Evolutionary conservation across 1,140 invertebrate genomes (phyloP).

Genomic region (Leptestheria dahalacensis): DNA sequence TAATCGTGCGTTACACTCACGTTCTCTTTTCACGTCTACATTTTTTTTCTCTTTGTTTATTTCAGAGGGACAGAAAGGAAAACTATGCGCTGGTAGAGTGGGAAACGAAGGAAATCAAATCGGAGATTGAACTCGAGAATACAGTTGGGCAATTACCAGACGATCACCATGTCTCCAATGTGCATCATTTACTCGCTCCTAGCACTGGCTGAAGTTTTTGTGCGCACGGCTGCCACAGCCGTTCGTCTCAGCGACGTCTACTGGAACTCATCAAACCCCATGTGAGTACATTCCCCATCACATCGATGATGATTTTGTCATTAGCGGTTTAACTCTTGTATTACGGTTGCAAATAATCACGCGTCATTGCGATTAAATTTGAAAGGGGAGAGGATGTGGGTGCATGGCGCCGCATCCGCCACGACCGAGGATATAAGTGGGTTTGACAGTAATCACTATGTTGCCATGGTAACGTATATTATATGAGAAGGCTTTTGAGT

Average conservation of each 20-base stretch:
- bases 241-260: conserved; percentile 9
- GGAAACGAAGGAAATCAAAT: no score
- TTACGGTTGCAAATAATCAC: no score
- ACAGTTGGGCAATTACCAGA: background rate
- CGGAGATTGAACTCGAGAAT: background rate
- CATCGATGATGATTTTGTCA: no score
- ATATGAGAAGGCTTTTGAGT: background rate
- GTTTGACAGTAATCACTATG: background rate
- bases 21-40: no score
- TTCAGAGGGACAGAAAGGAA: no score
- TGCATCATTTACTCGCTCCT: conserved; percentile 1
- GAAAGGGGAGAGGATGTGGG: no score
- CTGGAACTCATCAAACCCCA: conserved; percentile 10
- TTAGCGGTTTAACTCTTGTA: background rate
- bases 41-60: no score
- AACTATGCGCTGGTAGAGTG: no score
- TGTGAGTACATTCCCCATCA: background rate
- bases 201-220: background rate
- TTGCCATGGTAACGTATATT: background rate
- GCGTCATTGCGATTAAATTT: no score
- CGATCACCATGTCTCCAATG: background rate
- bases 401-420: no score
- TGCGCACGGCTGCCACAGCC: conserved; percentile 1
- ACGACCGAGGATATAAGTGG: no score
- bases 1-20: no score